Evolutionary conservation across 2,797 vertebrate genomes (phyloP).

Genomic region (Sternotherus odoratus): DNA sequence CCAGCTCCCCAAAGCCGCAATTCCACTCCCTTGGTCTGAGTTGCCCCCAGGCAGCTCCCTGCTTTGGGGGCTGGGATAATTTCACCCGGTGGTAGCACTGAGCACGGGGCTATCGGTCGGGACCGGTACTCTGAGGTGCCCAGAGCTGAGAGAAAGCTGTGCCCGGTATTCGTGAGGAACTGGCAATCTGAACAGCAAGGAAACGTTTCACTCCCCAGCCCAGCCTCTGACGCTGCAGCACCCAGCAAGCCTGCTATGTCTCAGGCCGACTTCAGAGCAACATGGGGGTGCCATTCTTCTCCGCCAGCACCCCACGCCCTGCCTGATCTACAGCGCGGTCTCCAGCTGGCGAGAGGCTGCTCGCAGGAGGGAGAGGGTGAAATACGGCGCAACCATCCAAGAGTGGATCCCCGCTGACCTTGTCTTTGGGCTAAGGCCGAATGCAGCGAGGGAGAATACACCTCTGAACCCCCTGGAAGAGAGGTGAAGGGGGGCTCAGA

Average conservation of each 20-base stretch:
- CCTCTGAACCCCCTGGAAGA: neutral
- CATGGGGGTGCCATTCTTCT: neutral
- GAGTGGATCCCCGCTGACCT: neutral
- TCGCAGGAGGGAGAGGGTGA: neutral
- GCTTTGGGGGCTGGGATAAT: neutral
- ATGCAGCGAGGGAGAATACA: neutral
- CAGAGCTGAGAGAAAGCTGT: neutral
- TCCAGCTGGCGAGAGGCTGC: neutral
- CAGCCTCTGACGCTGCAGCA: too few relatives aligned
- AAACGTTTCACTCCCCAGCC: neutral
- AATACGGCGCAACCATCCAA: neutral
- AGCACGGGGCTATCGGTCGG: slow-evolving; percentile 3
- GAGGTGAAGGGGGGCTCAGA: neutral
- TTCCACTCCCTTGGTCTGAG: neutral
- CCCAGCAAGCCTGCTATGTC: neutral
- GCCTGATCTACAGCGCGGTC: neutral
- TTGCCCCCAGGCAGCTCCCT: neutral
- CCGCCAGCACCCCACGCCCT: neutral
- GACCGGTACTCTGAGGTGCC: neutral
- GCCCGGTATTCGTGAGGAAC: slow-evolving; percentile 13
- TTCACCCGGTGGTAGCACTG: slow-evolving; percentile 5
- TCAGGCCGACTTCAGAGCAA: neutral
- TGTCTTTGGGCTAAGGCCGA: neutral
- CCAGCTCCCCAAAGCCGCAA: neutral
- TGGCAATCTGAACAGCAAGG: slow-evolving; percentile 7